phyloP scores from a whole-genome alignment of 2,888 invertebrate genomes.

The Dryocosmus kuriphilus region DNA sequence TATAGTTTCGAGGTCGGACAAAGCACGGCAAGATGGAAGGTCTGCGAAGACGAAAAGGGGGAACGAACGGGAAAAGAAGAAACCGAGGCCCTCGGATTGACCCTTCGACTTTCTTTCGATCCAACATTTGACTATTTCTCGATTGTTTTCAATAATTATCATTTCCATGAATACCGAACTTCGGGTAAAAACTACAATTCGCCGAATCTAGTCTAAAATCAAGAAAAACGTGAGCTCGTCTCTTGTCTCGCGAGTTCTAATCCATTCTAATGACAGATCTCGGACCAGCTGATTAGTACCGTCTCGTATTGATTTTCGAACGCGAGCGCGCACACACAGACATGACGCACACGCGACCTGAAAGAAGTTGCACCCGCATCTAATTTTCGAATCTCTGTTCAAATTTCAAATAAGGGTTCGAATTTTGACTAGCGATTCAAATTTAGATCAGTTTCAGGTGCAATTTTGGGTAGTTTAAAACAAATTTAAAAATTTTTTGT shows the following conservation, averaged over 20 bases:
- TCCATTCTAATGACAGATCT: slow-evolving; percentile 73
- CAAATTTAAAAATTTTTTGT: no score
- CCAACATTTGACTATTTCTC: slow-evolving; percentile 46
- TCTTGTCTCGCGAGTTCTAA: slow-evolving; percentile 61
- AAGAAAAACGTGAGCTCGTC: background rate
- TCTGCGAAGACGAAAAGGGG: slow-evolving; percentile 43
- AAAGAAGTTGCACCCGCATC: slow-evolving; percentile 60
- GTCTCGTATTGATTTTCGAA: slow-evolving; percentile 76
- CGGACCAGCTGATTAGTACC: slow-evolving; percentile 73
- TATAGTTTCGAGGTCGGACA: slow-evolving; percentile 64
- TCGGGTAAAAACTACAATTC: background rate
- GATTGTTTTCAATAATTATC: background rate
- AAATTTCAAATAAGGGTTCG: slow-evolving; percentile 30
- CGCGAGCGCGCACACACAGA: slow-evolving; percentile 63
- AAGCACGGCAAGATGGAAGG: slow-evolving; percentile 57
- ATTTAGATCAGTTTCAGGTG: background rate
- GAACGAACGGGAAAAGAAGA: slow-evolving; percentile 36
- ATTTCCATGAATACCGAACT: background rate
- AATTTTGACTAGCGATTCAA: background rate
- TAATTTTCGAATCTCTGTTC: slow-evolving; percentile 36
- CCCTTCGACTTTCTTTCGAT: slow-evolving; percentile 7
- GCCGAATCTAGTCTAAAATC: background rate
- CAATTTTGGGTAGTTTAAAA: no score
- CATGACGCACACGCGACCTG: slow-evolving; percentile 59
- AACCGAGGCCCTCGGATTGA: background rate